phyloP scores from a whole-genome alignment of 2,113 vertebrate genomes.

The Phalacrocorax brasilianus region DNA sequence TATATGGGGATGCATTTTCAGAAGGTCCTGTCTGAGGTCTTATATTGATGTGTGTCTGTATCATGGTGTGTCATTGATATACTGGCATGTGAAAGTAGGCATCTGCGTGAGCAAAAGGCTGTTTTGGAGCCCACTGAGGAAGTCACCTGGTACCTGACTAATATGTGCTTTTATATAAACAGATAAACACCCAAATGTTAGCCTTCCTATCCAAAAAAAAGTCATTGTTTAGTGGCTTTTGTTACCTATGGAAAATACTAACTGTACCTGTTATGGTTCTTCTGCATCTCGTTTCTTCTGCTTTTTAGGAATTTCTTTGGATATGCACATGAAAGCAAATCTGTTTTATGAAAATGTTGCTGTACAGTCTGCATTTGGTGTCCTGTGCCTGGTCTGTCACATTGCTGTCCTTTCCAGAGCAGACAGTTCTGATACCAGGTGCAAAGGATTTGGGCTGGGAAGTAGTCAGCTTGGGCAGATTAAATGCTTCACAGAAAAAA shows the following conservation, averaged over 20 bases:
- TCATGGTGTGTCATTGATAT: not conserved
- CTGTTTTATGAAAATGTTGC: not conserved
- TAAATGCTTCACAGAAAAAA: not conserved
- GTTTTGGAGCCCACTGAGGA: not conserved
- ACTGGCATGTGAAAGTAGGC: not conserved
- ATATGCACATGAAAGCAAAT: not conserved
- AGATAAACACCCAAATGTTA: not conserved
- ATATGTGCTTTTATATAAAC: not conserved
- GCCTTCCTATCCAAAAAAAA: not conserved
- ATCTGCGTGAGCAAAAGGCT: not conserved
- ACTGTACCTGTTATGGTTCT: not conserved
- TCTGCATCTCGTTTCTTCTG: not conserved
- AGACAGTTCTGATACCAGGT: slow-evolving; percentile 17
- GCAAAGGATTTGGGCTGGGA: slow-evolving; percentile 29
- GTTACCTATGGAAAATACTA: not conserved
- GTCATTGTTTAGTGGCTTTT: not conserved
- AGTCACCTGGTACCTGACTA: not conserved
- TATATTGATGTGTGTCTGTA: not conserved
- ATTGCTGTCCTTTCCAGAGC: slow-evolving; percentile 6
- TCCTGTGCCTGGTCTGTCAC: not conserved
- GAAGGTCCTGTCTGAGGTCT: not conserved
- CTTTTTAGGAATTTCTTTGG: not conserved
- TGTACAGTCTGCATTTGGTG: not conserved
- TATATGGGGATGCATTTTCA: not conserved
- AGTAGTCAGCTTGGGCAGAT: not conserved